These are phyloP conservation scores for Notarius quadriscutis DNA, from an alignment of 2,113 vertebrate species.

Conservation along the genomic window DNA sequence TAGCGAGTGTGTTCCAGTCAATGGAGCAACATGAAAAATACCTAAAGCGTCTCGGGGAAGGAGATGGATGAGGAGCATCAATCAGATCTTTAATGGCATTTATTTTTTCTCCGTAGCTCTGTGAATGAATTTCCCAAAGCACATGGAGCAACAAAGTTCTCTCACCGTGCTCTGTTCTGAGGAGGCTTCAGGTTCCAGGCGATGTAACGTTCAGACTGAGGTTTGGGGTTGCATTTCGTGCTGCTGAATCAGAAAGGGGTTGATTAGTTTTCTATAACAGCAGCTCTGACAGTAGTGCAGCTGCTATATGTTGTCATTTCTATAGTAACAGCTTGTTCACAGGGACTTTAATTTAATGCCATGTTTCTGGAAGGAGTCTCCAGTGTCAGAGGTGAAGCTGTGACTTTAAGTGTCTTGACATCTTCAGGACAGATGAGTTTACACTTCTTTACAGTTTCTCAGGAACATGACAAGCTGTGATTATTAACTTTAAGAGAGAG, in stretches of 20 bases:
- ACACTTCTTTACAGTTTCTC: background rate
- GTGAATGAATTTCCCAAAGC: background rate
- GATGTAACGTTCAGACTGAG: background rate
- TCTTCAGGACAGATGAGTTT: background rate
- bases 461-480: too few species aligned
- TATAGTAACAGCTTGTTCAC: background rate
- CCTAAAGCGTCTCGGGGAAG: conserved; percentile 14
- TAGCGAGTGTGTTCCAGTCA: background rate
- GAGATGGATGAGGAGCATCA: conserved; percentile 33
- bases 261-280: background rate
- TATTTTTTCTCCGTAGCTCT: conserved; percentile 1
- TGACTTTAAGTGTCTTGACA: too few species aligned
- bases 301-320: too few species aligned
- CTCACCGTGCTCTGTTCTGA: background rate
- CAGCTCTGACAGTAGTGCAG: background rate
- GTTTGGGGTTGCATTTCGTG: background rate
- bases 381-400: background rate
- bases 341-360: background rate
- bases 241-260: background rate
- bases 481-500: background rate
- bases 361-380: background rate
- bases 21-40: conserved; percentile 24
- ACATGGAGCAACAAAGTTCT: background rate
- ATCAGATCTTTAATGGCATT: conserved; percentile 28
- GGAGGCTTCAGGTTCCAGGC: too few species aligned